Evolutionary conservation across 2,888 invertebrate genomes (phyloP), one percentile per base, ranked within the genome.

Genomic region (Drosophila diplacantha): DNA sequence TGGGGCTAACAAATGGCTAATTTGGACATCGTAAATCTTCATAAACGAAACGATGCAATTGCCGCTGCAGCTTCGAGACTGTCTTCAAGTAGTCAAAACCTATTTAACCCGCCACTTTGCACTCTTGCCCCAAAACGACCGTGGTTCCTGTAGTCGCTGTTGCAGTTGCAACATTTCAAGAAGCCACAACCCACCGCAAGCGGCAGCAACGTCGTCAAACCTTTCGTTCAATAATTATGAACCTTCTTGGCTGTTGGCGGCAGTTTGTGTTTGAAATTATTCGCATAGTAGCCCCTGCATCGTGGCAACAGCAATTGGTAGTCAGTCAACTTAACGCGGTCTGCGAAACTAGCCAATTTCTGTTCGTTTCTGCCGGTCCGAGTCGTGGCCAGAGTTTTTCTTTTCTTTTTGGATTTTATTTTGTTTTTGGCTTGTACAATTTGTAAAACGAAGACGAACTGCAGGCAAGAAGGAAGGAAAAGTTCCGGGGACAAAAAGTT

Each of bases 211-310:
- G 55, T 55, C 61, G 35, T 29, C 43, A 46, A 46, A 14, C 44
- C 31, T 46, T 65, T 68, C 49, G 73, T 58, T 75, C 73, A 72
- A 76, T 78, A 78, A 78, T 78, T 78, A 78, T 78, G 83, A 78
- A 80, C 75, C 83, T 78, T 78, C 81, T 78, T 74, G 76, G 47
- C 35, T 58, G 44, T 77, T 82, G 83, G 78, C 78, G 81, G 78
- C 83, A 82, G 81, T 72, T 78, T 78, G 71, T 71, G 78, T 78
- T 78, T 78, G 83, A 82, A 82, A 78, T 77, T 72, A 81, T 82
- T 78, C 81, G 83, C 50, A 72, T 73, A 82, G 82, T 77, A 80
- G 77, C 76, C 74, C 43, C 63, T 51, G 77, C 41, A 69, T 78
- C 68, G 68, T 66, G 65, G 69, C 74, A 65, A 71, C 82, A 82